These are phyloP conservation scores for Oncorhynchus nerka DNA, from an alignment of 2,113 vertebrate species.

Conservation along the genomic window DNA sequence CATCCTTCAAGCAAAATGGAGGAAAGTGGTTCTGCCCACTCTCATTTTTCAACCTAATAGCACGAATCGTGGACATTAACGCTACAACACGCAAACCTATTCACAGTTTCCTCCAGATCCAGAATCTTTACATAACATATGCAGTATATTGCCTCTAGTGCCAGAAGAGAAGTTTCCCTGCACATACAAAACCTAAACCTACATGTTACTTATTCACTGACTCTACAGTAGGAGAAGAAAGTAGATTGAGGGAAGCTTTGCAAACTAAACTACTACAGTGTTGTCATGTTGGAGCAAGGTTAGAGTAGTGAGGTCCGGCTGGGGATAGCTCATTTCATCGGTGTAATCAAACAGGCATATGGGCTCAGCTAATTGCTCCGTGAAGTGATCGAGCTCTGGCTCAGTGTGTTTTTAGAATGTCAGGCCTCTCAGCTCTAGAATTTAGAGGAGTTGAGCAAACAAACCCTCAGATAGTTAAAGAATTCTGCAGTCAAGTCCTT, in stretches of 20 bases:
- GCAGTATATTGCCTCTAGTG: constrained; percentile 3
- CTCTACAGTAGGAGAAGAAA: not conserved
- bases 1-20: constrained; percentile 14
- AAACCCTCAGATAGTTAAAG: constrained; percentile 22
- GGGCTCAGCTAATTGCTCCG: constrained; percentile 68
- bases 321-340: constrained; percentile 58
- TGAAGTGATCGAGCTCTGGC: constrained; percentile 63
- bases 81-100: no score
- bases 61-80: no score
- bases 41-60: constrained; percentile 18
- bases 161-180: not conserved
- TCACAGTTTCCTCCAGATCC: not conserved
- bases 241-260: not conserved
- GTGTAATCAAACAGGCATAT: constrained; percentile 68
- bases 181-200: no score
- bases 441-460: constrained; percentile 37
- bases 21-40: not conserved
- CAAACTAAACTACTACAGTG: constrained; percentile 7
- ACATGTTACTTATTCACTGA: no score
- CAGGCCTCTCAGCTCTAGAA: constrained; percentile 26
- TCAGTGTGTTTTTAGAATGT: constrained; percentile 7
- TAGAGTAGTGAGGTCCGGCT: constrained; percentile 19
- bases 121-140: not conserved
- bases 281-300: constrained; percentile 27
- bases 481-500: no score